phyloP scores from a whole-genome alignment of 2,888 invertebrate species.

The Nomada ruficornis region DNA sequence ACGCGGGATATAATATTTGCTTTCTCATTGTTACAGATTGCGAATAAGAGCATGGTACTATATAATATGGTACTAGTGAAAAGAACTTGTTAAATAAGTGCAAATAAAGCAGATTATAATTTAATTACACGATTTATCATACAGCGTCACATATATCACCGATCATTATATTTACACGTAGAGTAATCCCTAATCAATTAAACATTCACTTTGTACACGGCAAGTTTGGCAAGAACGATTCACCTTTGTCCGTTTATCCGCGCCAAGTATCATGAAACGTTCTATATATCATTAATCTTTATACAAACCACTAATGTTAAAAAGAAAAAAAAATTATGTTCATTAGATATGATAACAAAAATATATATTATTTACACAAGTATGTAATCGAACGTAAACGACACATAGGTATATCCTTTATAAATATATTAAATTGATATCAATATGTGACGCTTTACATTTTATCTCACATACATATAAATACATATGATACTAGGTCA shows the following conservation, averaged over 20 bases:
- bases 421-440: neutral
- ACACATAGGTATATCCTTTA: slow-evolving; percentile 6
- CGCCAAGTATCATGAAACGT: neutral
- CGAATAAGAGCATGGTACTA: slow-evolving; percentile 10
- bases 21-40: slow-evolving; percentile 4
- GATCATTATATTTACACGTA: slow-evolving; percentile 29
- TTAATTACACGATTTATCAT: slow-evolving; percentile 12
- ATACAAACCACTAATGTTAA: slow-evolving; percentile 31
- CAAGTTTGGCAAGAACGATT: slow-evolving; percentile 3
- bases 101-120: slow-evolving; percentile 22
- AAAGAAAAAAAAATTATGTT: neutral
- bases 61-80: slow-evolving; percentile 13
- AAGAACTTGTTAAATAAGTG: slow-evolving; percentile 29
- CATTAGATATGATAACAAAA: slow-evolving; percentile 1
- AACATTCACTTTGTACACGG: slow-evolving; percentile 42
- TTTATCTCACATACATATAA: neutral
- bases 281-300: slow-evolving; percentile 17
- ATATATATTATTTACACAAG: neutral
- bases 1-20: neutral
- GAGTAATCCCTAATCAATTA: slow-evolving; percentile 18
- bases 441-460: neutral
- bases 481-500: neutral
- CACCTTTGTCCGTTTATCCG: neutral
- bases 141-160: slow-evolving; percentile 16
- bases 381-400: neutral